A percentile compares a stretch with the other conserved stretches of the same genome.
These are phyloP conservation scores for Eutrigla gurnardus DNA, from an alignment of 2,797 vertebrate genomes.

Conservation along the genomic window DNA sequence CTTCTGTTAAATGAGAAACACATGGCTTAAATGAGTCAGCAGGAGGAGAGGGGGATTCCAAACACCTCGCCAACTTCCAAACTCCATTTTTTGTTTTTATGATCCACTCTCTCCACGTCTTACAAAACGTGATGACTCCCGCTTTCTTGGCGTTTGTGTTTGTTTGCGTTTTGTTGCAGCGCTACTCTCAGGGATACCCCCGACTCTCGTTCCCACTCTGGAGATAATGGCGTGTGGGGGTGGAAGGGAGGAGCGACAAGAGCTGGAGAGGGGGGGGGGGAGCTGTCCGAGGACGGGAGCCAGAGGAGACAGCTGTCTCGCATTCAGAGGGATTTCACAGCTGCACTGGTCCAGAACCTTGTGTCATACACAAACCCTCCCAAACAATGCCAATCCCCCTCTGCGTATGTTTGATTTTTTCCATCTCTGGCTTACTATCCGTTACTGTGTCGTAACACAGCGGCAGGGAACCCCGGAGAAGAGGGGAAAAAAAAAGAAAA, in stretches of 20 bases:
- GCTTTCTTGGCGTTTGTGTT: constrained; percentile 78
- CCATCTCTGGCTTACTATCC: constrained; percentile 59
- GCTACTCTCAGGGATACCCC: constrained; percentile 78
- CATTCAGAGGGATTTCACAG: constrained; percentile 91
- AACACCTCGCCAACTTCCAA: constrained; percentile 77
- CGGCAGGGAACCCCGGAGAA: constrained; percentile 70
- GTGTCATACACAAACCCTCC: constrained; percentile 90
- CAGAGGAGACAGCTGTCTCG: constrained; percentile 84
- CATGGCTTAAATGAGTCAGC: constrained; percentile 93
- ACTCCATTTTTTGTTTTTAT: constrained; percentile 66
- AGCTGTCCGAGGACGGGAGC: constrained; percentile 49
- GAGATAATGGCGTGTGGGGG: constrained; percentile 49
- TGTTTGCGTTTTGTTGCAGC: constrained; percentile 81
- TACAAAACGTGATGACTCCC: constrained; percentile 85
- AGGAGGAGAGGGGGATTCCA: constrained; percentile 91
- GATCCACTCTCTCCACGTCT: constrained; percentile 84
- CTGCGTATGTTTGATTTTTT: constrained; percentile 50
- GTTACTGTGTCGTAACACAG: constrained; percentile 69
- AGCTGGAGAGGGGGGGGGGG: constrained; percentile 9
- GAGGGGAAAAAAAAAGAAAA: constrained; percentile 15
- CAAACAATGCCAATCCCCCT: constrained; percentile 88
- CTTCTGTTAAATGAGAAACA: constrained; percentile 87
- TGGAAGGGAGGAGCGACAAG: constrained; percentile 24
- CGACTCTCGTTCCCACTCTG: constrained; percentile 62
- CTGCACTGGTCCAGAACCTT: constrained; percentile 89